Evolutionary conservation across 2,888 invertebrate genomes (phyloP).

Genomic region (Plusia festucae): DNA sequence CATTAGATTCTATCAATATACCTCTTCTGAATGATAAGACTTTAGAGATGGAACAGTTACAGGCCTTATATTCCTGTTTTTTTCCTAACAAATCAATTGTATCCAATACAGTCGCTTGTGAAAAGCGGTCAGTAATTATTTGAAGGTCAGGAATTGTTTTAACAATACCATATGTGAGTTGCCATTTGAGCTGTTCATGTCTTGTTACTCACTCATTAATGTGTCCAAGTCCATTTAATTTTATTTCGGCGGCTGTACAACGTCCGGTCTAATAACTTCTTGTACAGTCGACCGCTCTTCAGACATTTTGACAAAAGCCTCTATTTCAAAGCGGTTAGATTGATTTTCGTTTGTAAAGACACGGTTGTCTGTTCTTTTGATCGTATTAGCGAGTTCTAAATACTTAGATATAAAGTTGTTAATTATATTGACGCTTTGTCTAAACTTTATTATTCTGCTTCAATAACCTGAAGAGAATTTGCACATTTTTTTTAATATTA

Average conservation of each 20-base stretch:
- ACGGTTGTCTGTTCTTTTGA: not conserved
- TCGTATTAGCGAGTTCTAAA: slow-evolving; percentile 1
- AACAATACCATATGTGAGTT: slow-evolving; percentile 11
- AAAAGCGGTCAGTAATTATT: slow-evolving; percentile 2
- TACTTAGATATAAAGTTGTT: slow-evolving; percentile 2
- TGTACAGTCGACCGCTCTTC: not conserved
- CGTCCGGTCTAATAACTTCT: slow-evolving; percentile 33
- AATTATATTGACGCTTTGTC: not conserved
- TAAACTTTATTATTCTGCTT: not conserved
- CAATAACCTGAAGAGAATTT: not conserved
- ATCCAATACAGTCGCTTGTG: not conserved
- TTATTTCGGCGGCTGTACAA: slow-evolving; percentile 38
- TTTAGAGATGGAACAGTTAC: too few relatives aligned
- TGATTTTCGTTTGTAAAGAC: not conserved
- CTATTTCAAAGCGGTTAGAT: not conserved
- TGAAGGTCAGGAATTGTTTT: slow-evolving; percentile 29
- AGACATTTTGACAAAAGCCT: not conserved
- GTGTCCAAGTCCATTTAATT: slow-evolving; percentile 42
- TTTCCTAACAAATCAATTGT: not conserved
- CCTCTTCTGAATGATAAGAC: too few relatives aligned
- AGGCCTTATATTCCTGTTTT: too few relatives aligned
- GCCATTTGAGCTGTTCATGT: slow-evolving; percentile 18
- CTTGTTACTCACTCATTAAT: slow-evolving; percentile 31
- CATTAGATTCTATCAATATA: too few relatives aligned
- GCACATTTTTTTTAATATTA: not conserved